Conservation (phyloP, 2,113 vertebrate species). For the Aplodontia rufa region DNA sequence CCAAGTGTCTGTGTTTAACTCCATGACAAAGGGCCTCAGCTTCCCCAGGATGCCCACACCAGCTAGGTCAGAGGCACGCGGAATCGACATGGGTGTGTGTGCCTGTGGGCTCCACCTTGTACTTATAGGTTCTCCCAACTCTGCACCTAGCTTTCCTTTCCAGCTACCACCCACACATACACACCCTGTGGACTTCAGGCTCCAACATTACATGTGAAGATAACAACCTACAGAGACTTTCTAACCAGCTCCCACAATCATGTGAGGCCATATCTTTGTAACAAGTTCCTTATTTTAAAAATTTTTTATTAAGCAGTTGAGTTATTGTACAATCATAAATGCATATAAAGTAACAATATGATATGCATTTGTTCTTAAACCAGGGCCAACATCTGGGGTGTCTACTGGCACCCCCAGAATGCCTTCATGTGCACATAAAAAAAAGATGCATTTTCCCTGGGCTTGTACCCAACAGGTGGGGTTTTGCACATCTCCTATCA, state of each 20-base stretch:
- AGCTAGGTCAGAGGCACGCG: background rate
- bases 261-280: background rate
- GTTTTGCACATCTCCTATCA: background rate
- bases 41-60: background rate
- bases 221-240: background rate
- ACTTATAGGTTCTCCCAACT: background rate
- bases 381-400: background rate
- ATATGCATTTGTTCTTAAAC: rapidly evolving
- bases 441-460: background rate
- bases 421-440: background rate
- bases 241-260: background rate
- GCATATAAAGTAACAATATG: too few species aligned
- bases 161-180: background rate
- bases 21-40: too few species aligned
- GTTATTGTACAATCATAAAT: too few species aligned
- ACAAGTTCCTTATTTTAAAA: too few species aligned
- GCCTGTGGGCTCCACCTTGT: background rate
- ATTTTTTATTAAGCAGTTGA: too few species aligned
- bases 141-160: background rate
- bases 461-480: background rate
- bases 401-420: background rate
- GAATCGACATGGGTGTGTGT: background rate
- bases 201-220: background rate
- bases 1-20: background rate
- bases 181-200: background rate